Conservation (phyloP, 2,113 vertebrate genomes). For the Potamarius usumacintae region DNA sequence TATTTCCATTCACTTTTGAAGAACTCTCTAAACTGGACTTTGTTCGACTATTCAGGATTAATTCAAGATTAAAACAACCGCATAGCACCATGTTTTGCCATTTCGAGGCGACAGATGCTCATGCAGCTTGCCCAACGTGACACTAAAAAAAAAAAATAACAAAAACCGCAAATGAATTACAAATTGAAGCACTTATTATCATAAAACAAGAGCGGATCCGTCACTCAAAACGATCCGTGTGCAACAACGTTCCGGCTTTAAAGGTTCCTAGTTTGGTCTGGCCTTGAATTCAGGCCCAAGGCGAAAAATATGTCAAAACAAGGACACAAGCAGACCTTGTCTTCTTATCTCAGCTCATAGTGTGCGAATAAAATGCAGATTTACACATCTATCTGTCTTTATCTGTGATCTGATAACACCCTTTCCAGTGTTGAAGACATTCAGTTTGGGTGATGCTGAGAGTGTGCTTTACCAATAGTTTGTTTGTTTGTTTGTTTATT, state of each 20-base stretch:
- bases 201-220: neutral
- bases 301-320: neutral
- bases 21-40: neutral
- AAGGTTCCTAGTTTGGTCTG: slow-evolving; percentile 9
- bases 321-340: neutral
- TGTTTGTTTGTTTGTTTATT: too few relatives aligned
- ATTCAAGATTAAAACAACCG: neutral
- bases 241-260: neutral
- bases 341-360: neutral
- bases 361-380: neutral
- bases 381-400: neutral
- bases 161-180: too few relatives aligned
- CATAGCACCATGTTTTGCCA: neutral
- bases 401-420: neutral
- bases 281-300: neutral
- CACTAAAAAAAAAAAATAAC: neutral
- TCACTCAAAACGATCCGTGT: neutral
- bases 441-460: neutral
- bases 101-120: neutral
- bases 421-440: neutral
- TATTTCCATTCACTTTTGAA: neutral
- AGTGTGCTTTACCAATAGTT: neutral
- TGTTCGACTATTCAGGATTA: neutral
- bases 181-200: neutral
- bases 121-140: neutral